These are phyloP conservation scores for Sebastes vulpes DNA, from an alignment of 2,797 vertebrate genomes.

Conservation along the genomic window DNA sequence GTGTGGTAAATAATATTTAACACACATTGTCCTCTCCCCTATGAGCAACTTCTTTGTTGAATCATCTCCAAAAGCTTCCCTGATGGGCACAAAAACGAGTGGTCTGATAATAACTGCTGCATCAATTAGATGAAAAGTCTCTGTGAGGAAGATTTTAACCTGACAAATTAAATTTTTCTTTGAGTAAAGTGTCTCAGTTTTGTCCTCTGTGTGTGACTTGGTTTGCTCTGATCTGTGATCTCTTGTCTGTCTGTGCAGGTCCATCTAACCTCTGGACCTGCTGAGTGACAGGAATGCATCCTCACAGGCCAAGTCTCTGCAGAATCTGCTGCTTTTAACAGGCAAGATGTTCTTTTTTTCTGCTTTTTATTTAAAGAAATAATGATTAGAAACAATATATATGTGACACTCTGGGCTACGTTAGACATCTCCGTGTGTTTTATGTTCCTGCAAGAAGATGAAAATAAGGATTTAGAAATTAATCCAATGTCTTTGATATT, in stretches of 20 bases:
- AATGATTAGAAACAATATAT: fast-evolving
- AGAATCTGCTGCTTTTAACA: background rate
- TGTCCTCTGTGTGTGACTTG: background rate
- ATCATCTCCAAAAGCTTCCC: background rate
- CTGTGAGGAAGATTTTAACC: background rate
- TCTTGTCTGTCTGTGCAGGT: slow-evolving; percentile 9
- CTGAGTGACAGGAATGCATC: slow-evolving; percentile 48
- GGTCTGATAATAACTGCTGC: background rate
- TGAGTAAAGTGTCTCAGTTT: background rate
- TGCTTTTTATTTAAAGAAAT: background rate
- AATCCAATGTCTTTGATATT: no score
- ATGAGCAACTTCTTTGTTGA: background rate
- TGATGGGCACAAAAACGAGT: background rate
- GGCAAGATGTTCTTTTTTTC: background rate
- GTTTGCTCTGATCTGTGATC: background rate
- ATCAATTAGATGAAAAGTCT: background rate
- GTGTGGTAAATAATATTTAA: background rate
- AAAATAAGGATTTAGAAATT: background rate
- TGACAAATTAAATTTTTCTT: background rate
- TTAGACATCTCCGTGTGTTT: background rate
- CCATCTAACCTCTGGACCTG: slow-evolving; percentile 31
- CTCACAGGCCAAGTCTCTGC: slow-evolving; percentile 4
- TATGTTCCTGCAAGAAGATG: background rate
- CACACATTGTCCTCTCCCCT: background rate
- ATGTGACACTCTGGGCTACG: background rate